Evolutionary conservation across 2,888 invertebrate species (phyloP), one percentile per base, ranked within the genome.

Genomic region (Caenorhabditis sp.): DNA sequence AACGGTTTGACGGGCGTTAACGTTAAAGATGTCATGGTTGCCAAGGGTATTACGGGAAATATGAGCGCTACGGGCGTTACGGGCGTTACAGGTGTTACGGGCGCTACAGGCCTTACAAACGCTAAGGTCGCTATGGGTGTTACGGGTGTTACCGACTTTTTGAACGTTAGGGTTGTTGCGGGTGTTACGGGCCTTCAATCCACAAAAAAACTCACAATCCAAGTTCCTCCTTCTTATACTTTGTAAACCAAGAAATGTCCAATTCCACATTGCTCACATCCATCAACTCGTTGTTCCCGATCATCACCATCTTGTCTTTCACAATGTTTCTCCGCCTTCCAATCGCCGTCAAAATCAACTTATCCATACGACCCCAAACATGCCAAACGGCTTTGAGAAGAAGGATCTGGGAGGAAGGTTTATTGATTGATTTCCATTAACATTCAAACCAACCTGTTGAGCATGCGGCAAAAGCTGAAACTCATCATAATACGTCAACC

Each of bases 401-500:
- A 9, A 71, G 55, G 40, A 40, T 40, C 40, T 40, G 40, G 13
- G 13, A 40, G 32, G 32, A 5, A 82, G 70, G 32, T 3, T 50
- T 35, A 47, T 20, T 20, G 26, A 20, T 22, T 28, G n/a, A n/a
- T n/a, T n/a, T n/a, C n/a, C n/a, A n/a, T n/a, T n/a, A n/a, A n/a
- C n/a, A n/a, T n/a, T 40, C 13, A 13, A 11, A 37, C 51, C 37
- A n/a, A 81, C 84, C 76, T 84, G 82, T 13, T 84, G 82, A 5
- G 74, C 76, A 24, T 79, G 65, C 1, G 84, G 82, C n/a, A 84
- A 24, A 11, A 22, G 8, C 18, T 67, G 72, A 47, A 84, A 84
- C 20, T 84, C 82, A 18, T 70, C 65, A 50, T 76, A 79, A 58
- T 82, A 81, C 35, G 79, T 79, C 50, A 80, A 32, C 79, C 81